Evolutionary conservation across 2,888 invertebrate species (phyloP).

Genomic region (Thymelicus acteon): DNA sequence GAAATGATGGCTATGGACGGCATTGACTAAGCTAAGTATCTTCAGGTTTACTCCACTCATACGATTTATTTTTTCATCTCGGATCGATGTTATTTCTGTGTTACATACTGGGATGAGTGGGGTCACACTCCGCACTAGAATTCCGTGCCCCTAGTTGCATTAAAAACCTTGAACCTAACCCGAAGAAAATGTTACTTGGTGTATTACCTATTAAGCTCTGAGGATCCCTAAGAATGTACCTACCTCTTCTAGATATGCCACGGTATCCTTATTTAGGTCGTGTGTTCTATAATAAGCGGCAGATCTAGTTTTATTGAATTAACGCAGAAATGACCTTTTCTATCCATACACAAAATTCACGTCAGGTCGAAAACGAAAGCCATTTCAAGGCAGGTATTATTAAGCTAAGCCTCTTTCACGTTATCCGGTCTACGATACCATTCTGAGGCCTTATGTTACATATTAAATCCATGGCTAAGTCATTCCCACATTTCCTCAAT

Average conservation of each 20-base stretch:
- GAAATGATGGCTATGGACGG: conserved; percentile 7
- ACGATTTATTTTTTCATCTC: not conserved
- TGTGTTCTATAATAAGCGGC: too few relatives aligned
- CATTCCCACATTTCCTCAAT: conserved; percentile 7
- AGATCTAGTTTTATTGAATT: not conserved
- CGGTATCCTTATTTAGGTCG: too few relatives aligned
- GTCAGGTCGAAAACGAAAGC: not conserved
- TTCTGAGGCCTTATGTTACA: not conserved
- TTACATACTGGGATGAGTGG: too few relatives aligned
- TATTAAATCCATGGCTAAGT: not conserved
- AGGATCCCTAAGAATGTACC: not conserved
- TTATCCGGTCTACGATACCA: not conserved
- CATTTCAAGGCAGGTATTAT: not conserved
- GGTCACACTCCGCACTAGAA: too few relatives aligned
- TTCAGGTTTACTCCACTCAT: not conserved
- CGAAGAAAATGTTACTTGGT: too few relatives aligned
- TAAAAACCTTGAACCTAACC: too few relatives aligned
- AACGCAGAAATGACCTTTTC: not conserved
- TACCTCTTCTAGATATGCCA: not conserved
- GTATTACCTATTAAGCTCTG: too few relatives aligned
- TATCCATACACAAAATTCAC: not conserved
- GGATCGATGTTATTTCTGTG: not conserved
- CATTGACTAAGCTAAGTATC: conserved; percentile 16
- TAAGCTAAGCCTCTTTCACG: conserved; percentile 1
- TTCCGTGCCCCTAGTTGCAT: too few relatives aligned